Conservation (phyloP, 2,888 invertebrate genomes). For the Caenorhabditis angaria region DNA sequence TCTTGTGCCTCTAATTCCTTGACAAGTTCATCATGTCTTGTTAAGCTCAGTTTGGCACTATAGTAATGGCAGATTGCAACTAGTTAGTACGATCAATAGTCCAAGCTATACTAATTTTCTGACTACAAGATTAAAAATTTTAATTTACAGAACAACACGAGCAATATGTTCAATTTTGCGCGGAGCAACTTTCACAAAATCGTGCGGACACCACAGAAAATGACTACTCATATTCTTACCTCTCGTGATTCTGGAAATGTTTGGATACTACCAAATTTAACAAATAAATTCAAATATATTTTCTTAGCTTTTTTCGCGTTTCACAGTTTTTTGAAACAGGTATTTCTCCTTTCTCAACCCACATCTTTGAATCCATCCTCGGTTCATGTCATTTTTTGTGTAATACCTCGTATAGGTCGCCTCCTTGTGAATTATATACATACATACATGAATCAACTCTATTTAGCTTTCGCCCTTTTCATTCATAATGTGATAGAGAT, state of each 20-base stretch:
- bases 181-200: constrained; percentile 84
- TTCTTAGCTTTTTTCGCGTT: constrained; percentile 8
- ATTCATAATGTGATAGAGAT: constrained; percentile 29
- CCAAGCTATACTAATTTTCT: constrained; percentile 27
- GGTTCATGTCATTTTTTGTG: constrained; percentile 2
- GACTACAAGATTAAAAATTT: constrained; percentile 9
- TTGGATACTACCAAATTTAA: constrained; percentile 17
- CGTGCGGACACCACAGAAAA: constrained; percentile 23
- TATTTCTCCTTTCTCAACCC: neutral
- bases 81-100: constrained; percentile 7
- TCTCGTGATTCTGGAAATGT: constrained; percentile 21
- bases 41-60: constrained; percentile 28
- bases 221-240: constrained; percentile 46
- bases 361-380: constrained; percentile 1
- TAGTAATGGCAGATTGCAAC: constrained; percentile 32
- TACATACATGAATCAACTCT: neutral
- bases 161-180: constrained; percentile 96
- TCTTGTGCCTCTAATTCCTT: constrained; percentile 28
- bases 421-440: constrained; percentile 2
- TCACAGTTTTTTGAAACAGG: constrained; percentile 10
- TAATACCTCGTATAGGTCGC: constrained; percentile 2
- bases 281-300: neutral
- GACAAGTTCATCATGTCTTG: constrained; percentile 10
- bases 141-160: constrained; percentile 87
- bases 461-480: constrained; percentile 16